Percentiles rank a stretch among this genome's conserved stretches.
phyloP scores from a whole-genome alignment of 2,113 vertebrate species.

The Orthonyx spaldingii region DNA sequence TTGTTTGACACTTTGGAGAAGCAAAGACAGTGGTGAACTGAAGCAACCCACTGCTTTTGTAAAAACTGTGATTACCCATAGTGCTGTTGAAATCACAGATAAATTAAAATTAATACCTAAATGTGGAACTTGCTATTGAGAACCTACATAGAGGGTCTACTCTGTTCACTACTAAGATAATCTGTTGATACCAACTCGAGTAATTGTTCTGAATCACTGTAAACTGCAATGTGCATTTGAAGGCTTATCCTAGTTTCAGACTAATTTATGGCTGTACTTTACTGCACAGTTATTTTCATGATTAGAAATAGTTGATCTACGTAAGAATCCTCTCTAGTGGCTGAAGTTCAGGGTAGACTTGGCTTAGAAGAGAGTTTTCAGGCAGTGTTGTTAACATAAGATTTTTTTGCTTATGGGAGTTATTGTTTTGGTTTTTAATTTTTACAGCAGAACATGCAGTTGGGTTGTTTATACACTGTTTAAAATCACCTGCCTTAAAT shows the following conservation, averaged over 20 bases:
- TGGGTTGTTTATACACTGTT: not conserved
- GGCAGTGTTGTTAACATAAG: not conserved
- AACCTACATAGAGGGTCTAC: not conserved
- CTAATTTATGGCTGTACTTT: not conserved
- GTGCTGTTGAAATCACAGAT: not conserved
- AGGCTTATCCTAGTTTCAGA: not conserved
- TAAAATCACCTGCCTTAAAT: not conserved
- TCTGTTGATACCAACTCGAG: not conserved
- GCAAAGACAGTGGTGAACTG: not conserved
- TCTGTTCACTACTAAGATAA: not conserved
- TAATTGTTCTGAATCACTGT: not conserved
- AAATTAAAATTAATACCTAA: not conserved
- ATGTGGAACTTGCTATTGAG: not conserved
- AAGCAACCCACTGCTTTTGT: not conserved
- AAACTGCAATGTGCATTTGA: not conserved
- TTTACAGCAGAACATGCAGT: not conserved
- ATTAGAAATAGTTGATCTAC: fast-evolving
- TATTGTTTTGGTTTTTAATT: not conserved
- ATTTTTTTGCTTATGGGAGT: not conserved
- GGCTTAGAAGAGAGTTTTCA: not conserved
- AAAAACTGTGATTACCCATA: not conserved
- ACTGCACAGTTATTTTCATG: not conserved
- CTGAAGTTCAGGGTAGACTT: not conserved
- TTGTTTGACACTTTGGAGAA: not conserved
- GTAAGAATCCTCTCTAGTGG: not conserved